Percentiles rank a stretch among this genome's conserved stretches.
phyloP scores from a whole-genome alignment of 2,797 vertebrate species.

The Melanotaenia nigrans region DNA sequence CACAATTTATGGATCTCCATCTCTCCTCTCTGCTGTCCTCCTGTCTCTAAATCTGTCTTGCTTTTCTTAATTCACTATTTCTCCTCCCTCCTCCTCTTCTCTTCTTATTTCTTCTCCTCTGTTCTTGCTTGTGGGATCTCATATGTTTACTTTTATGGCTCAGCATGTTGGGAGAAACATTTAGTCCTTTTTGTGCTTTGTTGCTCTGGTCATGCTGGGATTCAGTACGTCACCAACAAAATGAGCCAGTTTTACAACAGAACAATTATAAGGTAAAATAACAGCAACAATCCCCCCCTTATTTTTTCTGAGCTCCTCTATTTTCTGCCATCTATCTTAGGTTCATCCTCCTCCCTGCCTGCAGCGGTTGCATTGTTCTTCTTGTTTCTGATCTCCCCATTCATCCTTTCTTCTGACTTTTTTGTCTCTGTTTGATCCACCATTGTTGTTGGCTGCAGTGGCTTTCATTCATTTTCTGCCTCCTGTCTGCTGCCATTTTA shows the following conservation, averaged over 20 bases:
- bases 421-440: background rate
- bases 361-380: background rate
- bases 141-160: background rate
- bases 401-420: background rate
- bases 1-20: slow-evolving; percentile 59
- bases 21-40: slow-evolving; percentile 28
- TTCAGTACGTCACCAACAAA: slow-evolving; percentile 27
- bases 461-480: background rate
- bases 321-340: background rate
- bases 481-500: background rate
- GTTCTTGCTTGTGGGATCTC: too few species aligned
- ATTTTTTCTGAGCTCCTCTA: background rate
- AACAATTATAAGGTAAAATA: slow-evolving; percentile 33
- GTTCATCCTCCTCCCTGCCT: background rate
- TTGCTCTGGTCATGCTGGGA: slow-evolving; percentile 17
- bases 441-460: background rate
- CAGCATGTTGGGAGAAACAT: background rate
- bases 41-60: slow-evolving; percentile 61
- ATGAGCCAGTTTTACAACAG: slow-evolving; percentile 34
- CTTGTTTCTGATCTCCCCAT: background rate
- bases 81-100: slow-evolving; percentile 13
- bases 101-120: too few species aligned
- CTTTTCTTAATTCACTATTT: slow-evolving; percentile 41
- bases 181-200: slow-evolving; percentile 4
- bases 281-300: slow-evolving; percentile 5